phyloP scores from a whole-genome alignment of 2,888 invertebrate species.

The Leucophenga montana region DNA sequence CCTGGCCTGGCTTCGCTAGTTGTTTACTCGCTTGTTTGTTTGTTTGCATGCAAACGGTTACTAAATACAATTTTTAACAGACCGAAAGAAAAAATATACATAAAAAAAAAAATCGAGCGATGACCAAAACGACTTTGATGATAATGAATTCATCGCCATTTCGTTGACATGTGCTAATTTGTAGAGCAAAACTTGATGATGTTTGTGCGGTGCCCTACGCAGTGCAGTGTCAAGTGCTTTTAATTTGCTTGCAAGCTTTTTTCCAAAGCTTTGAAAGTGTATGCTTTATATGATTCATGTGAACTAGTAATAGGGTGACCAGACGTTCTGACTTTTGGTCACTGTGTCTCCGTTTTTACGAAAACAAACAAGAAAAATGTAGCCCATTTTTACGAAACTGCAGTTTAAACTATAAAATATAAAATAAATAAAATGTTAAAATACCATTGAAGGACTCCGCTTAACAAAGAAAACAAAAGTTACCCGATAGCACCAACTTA shows the following conservation, averaged over 20 bases:
- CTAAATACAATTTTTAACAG: no score
- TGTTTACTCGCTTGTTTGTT: constrained; percentile 1
- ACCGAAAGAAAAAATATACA: neutral
- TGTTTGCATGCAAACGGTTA: no score
- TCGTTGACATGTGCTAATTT: constrained; percentile 20
- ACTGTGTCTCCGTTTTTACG: no score
- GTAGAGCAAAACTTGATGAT: neutral
- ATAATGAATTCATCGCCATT: constrained; percentile 20
- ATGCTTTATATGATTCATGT: neutral
- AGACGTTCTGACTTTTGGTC: no score
- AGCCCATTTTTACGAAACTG: no score
- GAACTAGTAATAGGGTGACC: no score
- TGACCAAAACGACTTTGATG: neutral
- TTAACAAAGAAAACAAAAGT: no score
- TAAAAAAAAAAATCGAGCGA: neutral
- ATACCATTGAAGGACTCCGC: no score
- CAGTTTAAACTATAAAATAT: no score
- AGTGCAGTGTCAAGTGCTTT: neutral
- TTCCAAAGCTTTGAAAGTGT: neutral
- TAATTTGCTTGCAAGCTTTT: neutral
- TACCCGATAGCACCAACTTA: no score
- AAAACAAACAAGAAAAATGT: no score
- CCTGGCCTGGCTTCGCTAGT: neutral
- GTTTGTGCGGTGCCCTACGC: neutral
- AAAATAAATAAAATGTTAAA: no score